phyloP scores from a whole-genome alignment of 2,888 invertebrate genomes.

The Stictocephala bisonia region DNA sequence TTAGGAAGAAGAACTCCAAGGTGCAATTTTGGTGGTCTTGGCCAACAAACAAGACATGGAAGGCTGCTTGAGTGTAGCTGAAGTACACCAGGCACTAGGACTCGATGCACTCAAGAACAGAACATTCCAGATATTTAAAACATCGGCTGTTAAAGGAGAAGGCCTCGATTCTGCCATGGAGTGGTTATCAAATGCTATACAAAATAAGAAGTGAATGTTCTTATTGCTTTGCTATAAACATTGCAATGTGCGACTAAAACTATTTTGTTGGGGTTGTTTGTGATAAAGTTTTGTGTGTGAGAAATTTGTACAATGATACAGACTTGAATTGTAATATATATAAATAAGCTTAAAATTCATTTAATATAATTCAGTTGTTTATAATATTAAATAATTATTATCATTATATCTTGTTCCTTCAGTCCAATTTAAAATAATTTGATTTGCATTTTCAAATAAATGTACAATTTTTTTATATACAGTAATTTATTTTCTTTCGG shows the following conservation, averaged over 20 bases:
- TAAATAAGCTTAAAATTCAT: slow-evolving; percentile 34
- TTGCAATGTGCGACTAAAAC: not conserved
- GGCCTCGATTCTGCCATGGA: slow-evolving; percentile 99
- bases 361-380: slow-evolving; percentile 23
- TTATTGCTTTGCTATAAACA: too few relatives aligned
- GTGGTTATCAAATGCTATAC: slow-evolving; percentile 93
- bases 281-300: slow-evolving; percentile 16
- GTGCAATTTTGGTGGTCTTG: slow-evolving; percentile 94
- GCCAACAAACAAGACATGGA: slow-evolving; percentile 99
- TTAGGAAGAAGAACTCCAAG: slow-evolving; percentile 96
- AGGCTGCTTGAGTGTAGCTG: slow-evolving; percentile 95
- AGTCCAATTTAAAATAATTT: too few relatives aligned
- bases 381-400: slow-evolving; percentile 33
- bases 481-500: too few relatives aligned
- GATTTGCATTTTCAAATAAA: too few relatives aligned
- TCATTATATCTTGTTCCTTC: too few relatives aligned
- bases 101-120: slow-evolving; percentile 94
- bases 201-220: slow-evolving; percentile 83
- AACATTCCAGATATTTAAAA: slow-evolving; percentile 99
- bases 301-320: slow-evolving; percentile 12
- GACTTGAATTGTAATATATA: slow-evolving; percentile 27
- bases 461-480: too few relatives aligned
- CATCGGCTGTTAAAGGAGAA: slow-evolving; percentile 97
- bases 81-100: slow-evolving; percentile 96
- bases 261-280: slow-evolving; percentile 11